These are phyloP conservation scores for Oreotrochilus melanogaster DNA, from an alignment of 2,113 vertebrate species.

Conservation along the genomic window DNA sequence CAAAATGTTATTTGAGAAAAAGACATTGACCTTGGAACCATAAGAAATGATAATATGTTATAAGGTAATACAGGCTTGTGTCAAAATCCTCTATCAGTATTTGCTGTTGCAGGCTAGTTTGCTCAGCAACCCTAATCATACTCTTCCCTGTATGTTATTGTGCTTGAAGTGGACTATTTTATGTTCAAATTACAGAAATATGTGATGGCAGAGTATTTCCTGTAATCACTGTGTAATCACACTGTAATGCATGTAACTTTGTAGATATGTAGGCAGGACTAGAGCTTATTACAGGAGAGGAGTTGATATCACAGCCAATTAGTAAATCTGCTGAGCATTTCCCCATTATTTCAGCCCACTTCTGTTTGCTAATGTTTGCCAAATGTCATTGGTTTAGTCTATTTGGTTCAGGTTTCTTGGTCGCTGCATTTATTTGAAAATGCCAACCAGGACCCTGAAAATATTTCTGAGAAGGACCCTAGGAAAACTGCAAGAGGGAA, in stretches of 20 bases:
- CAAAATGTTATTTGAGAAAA: slow-evolving; percentile 85
- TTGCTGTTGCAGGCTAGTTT: slow-evolving; percentile 54
- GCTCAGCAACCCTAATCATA: slow-evolving; percentile 31
- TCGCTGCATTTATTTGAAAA: background rate
- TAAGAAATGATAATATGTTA: slow-evolving; percentile 79
- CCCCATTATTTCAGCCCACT: background rate
- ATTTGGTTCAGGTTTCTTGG: background rate
- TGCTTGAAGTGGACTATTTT: slow-evolving; percentile 59
- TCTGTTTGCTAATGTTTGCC: background rate
- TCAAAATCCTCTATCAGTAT: slow-evolving; percentile 68
- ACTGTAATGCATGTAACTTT: background rate
- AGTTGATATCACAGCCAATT: background rate
- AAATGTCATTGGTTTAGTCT: background rate
- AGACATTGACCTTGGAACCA: slow-evolving; percentile 86
- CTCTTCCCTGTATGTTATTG: slow-evolving; percentile 43
- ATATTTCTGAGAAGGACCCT: background rate
- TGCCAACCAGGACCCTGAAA: background rate
- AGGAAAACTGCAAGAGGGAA: background rate
- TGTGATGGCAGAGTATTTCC: background rate
- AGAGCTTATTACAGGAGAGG: background rate
- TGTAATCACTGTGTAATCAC: background rate
- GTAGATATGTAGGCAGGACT: background rate
- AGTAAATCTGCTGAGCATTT: background rate
- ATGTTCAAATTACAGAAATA: background rate
- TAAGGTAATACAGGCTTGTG: slow-evolving; percentile 74